Base-by-base conservation (phyloP, 1,140 invertebrate genomes). In the Pseudachorutes palmiensis region DNA sequence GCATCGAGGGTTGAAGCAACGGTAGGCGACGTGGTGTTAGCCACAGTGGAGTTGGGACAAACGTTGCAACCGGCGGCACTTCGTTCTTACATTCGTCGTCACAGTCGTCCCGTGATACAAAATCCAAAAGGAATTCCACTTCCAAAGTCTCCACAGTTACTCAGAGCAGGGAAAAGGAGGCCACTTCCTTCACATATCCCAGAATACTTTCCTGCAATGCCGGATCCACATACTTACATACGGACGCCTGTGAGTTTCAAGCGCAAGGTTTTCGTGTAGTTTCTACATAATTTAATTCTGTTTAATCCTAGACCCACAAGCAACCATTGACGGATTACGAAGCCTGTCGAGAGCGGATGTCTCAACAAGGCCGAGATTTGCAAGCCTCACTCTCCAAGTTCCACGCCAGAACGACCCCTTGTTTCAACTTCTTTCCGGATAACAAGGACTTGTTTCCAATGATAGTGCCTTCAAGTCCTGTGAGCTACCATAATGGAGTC, bases 321-420 rank as follows among this genome's bases (percentile, higher is more conserved):
- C 92, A 97, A 81, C 94, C 94, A 58, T 88, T 95, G 2, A 96
- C 93, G 33, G 94, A 98, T 78, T 98, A 98, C 80, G 93, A 97
- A 83, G 88, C 92, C 1, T 94, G 97, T 58, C 82, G 94, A 76
- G 94, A 91, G 83, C 97, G 92, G 81, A 89, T 91, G 31, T 93
- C 94, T 0, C 85, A 83, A 55, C 94, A 97, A 76, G 97, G 97
- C 77, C 83, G 92, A 63, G 94, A 98, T 77, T 87, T 95, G 33
- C 94, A 98, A 81, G 85, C 88, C 78, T 94, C 94, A 1, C 79
- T 98, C 14, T 95, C 93, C 3, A 89, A 91, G 75, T 97, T 96
- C 80, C 85, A 96, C 61, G 92, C 94, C 2, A 95, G 95, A 81
- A 98, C 94, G 24, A 68, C 68, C 1, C 66, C 70, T 0, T 74